Evolutionary conservation across 1,140 invertebrate genomes (phyloP).

Genomic region (Tetramorium alpestre): DNA sequence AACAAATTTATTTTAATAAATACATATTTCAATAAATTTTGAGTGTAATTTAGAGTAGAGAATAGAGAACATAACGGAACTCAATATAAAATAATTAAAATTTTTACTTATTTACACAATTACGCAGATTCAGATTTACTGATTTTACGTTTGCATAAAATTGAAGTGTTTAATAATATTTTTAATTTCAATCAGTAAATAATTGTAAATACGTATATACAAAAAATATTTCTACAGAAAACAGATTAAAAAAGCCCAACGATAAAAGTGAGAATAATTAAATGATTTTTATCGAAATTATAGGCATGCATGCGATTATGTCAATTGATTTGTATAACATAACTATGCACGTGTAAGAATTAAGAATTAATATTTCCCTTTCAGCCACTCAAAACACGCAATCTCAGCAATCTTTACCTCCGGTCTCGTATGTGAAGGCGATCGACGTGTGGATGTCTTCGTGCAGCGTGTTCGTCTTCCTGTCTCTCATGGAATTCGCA

Average conservation of each 20-base stretch:
- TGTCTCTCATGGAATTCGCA: slow-evolving; percentile 97
- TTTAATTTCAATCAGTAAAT: neutral
- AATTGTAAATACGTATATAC: neutral
- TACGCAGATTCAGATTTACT: neutral
- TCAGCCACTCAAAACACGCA: slow-evolving; percentile 95
- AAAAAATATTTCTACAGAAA: neutral
- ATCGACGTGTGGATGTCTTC: slow-evolving; percentile 98
- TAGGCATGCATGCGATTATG: neutral
- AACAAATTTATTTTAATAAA: neutral
- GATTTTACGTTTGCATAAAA: neutral
- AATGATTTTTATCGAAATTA: neutral
- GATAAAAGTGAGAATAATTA: neutral
- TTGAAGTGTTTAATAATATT: neutral
- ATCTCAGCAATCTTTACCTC: slow-evolving; percentile 95
- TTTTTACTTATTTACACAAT: neutral
- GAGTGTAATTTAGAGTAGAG: neutral
- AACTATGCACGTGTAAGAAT: neutral
- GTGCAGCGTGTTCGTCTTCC: slow-evolving; percentile 96
- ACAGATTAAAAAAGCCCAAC: neutral
- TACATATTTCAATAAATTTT: neutral
- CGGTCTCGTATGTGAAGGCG: slow-evolving; percentile 96
- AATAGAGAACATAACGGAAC: neutral
- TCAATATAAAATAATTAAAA: neutral
- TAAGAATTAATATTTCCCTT: slow-evolving; percentile 40
- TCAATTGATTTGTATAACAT: neutral